Evolutionary conservation across 2,113 vertebrate genomes (phyloP), one percentile per base, ranked within the genome.

Genomic region (Calidris pygmaea): DNA sequence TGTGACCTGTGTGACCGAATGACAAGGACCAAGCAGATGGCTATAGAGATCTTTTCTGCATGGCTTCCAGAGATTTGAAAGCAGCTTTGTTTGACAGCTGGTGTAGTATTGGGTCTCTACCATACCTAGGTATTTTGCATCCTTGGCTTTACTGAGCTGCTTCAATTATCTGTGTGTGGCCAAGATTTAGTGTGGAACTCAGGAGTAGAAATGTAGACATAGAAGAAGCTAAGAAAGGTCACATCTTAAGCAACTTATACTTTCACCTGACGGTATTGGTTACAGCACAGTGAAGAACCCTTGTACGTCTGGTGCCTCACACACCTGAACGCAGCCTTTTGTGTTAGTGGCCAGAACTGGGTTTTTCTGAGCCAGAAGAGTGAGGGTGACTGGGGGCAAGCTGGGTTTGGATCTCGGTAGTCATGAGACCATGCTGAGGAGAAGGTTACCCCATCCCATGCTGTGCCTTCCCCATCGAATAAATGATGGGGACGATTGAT

Each of bases 401-500:
- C 45, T 52, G 70, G 8, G 39, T 43, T 92, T 50, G 45, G 55
- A 7, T 73, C 76, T 65, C 30, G 30, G 53, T 55, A 30, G 17
- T 66, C 17, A 9, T 6, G 3, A 18, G 21, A 24, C 20, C 10
- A 3, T 30, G 23, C 34, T 12, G 8, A 87, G 8, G 8, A 87
- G 8, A 19, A 68, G 20, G 18, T 27, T 22, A 35, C 18, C 20
- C 35, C 45, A 47, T 30, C 53, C 53, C 29, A 29, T 68, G 58
- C 48, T n/a, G 1, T 48, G 26, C 30, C 30, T n/a, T 70, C 45
- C 45, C 32, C 32, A 14, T 30, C 47, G 71, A 4, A 1, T 10
- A 11, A 20, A 7, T 15, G 26, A 6, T 0, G 7, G 43, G 19
- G 39, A 59, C 2, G 5, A 8, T 1, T 37, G 55, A 12, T 16